phyloP scores from a whole-genome alignment of 1,140 invertebrate species.

The Macrotrachela quadricornifera region DNA sequence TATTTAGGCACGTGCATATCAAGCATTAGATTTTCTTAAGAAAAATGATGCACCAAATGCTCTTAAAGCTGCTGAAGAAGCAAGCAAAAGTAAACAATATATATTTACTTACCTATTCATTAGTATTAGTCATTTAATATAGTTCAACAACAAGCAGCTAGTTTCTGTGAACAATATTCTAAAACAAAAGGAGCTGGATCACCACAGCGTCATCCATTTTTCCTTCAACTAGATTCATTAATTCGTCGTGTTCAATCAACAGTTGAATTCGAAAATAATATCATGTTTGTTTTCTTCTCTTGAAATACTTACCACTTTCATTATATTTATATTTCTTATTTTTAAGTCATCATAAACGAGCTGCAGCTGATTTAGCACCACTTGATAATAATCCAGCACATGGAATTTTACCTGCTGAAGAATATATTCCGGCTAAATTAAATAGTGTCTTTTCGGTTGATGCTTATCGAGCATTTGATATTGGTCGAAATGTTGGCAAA shows the following conservation, averaged over 20 bases:
- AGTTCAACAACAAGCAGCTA: constrained; percentile 36
- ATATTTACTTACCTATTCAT: constrained; percentile 2
- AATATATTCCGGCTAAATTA: constrained; percentile 36
- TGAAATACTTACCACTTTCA: neutral
- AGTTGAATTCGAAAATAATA: constrained; percentile 47
- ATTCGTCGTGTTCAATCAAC: constrained; percentile 44
- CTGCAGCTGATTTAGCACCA: constrained; percentile 39
- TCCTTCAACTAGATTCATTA: constrained; percentile 38
- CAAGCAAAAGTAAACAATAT: constrained; percentile 35
- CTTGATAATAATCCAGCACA: constrained; percentile 45
- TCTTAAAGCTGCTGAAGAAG: constrained; percentile 42
- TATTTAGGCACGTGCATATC: constrained; percentile 42
- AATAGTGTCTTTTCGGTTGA: constrained; percentile 39
- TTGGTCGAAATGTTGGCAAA: constrained; percentile 13
- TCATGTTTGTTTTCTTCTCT: constrained; percentile 38
- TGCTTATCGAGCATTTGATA: constrained; percentile 38
- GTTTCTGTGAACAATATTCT: constrained; percentile 40
- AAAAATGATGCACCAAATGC: constrained; percentile 51
- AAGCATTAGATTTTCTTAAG: constrained; percentile 41
- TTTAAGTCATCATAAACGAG: constrained; percentile 44
- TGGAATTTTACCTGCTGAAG: constrained; percentile 44
- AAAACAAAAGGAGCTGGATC: constrained; percentile 39
- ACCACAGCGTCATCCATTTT: constrained; percentile 44
- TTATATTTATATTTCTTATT: constrained; percentile 3
- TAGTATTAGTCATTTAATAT: too few species aligned